Conservation (phyloP, 2,113 vertebrate genomes). For the Reinhardtius hippoglossoides region DNA sequence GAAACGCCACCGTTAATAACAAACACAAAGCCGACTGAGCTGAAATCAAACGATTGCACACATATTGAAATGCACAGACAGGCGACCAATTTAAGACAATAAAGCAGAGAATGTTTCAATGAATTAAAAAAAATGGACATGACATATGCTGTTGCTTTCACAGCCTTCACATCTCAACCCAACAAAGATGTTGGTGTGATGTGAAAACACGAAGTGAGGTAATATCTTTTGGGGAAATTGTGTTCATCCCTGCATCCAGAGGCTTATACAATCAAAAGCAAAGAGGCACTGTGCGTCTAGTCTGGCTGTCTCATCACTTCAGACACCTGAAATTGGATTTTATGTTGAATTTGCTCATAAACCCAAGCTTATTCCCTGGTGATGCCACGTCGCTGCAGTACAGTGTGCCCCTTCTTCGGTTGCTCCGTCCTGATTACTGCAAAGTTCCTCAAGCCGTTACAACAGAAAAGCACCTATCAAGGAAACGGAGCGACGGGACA, state of each 20-base stretch:
- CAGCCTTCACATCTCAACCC: not conserved
- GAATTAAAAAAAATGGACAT: not conserved
- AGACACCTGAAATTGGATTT: not conserved
- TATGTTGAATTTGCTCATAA: slow-evolving; percentile 1
- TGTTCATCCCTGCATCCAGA: not conserved
- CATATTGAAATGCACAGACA: not conserved
- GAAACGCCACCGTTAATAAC: too few species aligned
- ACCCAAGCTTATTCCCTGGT: not conserved
- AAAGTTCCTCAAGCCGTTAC: not conserved
- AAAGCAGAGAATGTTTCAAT: not conserved
- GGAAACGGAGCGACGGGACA: not conserved
- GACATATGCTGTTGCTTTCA: not conserved
- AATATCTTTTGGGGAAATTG: not conserved
- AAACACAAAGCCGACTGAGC: too few species aligned
- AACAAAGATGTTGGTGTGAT: not conserved
- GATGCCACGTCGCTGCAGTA: not conserved
- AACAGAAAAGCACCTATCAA: not conserved
- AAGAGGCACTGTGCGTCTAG: not conserved
- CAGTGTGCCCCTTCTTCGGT: not conserved
- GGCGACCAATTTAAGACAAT: not conserved
- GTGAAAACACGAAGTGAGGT: not conserved
- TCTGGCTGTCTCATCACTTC: not conserved
- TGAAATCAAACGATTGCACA: too few species aligned
- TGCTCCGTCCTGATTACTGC: too few species aligned
- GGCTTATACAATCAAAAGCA: not conserved